Conservation (phyloP, 2,113 vertebrate genomes). For the Microcebus ravelobensis region DNA sequence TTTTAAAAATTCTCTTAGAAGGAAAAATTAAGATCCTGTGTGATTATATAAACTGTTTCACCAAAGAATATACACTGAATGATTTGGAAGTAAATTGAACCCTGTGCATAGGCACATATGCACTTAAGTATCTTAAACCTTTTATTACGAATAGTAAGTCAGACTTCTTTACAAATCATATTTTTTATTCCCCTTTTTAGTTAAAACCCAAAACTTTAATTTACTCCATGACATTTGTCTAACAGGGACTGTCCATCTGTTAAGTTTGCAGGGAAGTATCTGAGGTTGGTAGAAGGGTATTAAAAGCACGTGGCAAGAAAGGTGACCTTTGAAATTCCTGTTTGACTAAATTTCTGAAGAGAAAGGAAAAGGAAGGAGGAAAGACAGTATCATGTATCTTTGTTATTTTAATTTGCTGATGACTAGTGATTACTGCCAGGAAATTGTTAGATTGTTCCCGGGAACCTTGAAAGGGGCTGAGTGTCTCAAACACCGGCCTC, state of each 20-base stretch:
- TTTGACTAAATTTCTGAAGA: conserved; percentile 56
- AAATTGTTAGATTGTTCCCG: conserved; percentile 62
- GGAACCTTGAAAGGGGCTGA: not conserved
- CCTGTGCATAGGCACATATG: not conserved
- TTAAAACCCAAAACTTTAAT: conserved; percentile 12
- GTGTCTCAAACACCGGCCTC: not conserved
- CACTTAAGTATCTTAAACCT: not conserved
- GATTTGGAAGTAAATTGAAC: conserved; percentile 6
- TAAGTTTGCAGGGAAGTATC: conserved; percentile 15
- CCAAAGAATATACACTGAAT: not conserved
- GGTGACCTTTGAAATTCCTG: conserved; percentile 60
- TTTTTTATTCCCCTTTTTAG: not conserved
- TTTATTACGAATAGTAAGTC: not conserved
- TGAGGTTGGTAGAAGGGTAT: conserved; percentile 30
- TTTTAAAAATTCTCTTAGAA: conserved; percentile 1
- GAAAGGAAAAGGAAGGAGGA: conserved; percentile 60
- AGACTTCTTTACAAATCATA: not conserved
- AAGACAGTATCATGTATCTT: not conserved
- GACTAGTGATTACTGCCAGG: conserved; percentile 32
- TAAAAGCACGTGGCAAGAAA: conserved; percentile 41
- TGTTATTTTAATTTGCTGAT: conserved; percentile 48
- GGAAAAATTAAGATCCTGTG: not conserved
- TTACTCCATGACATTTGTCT: conserved; percentile 22
- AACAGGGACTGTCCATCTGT: conserved; percentile 23
- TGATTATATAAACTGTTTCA: not conserved